phyloP scores from a whole-genome alignment of 2,113 vertebrate species.

The Porphyrio hochstetteri region DNA sequence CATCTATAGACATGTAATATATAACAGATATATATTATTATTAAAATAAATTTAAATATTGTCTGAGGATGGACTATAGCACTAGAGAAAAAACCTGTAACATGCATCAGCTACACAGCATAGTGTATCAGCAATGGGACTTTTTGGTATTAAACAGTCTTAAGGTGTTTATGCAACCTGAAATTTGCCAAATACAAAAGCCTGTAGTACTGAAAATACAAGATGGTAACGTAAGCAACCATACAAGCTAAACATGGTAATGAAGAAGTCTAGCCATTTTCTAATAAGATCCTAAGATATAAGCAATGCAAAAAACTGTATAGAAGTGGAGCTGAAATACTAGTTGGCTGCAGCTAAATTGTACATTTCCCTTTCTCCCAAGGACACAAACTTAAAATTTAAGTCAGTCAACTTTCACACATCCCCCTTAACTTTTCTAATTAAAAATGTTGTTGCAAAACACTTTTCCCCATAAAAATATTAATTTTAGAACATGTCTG shows the following conservation, averaged over 20 bases:
- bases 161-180: background rate
- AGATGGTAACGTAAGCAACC: background rate
- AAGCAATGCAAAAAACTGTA: background rate
- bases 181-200: background rate
- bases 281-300: background rate
- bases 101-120: background rate
- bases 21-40: background rate
- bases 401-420: background rate
- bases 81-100: background rate
- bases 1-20: background rate
- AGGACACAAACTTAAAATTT: background rate
- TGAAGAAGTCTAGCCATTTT: background rate
- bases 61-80: background rate
- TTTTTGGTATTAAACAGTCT: background rate
- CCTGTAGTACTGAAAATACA: background rate
- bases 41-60: background rate
- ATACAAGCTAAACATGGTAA: background rate
- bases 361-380: background rate
- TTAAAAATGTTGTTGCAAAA: background rate
- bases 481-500: background rate
- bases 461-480: background rate
- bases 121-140: fast-evolving
- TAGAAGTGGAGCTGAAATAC: background rate
- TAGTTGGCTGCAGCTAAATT: background rate
- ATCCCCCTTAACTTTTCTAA: background rate